Evolutionary conservation across 2,113 vertebrate species (phyloP).

Genomic region (Sceloporus tristichus): DNA sequence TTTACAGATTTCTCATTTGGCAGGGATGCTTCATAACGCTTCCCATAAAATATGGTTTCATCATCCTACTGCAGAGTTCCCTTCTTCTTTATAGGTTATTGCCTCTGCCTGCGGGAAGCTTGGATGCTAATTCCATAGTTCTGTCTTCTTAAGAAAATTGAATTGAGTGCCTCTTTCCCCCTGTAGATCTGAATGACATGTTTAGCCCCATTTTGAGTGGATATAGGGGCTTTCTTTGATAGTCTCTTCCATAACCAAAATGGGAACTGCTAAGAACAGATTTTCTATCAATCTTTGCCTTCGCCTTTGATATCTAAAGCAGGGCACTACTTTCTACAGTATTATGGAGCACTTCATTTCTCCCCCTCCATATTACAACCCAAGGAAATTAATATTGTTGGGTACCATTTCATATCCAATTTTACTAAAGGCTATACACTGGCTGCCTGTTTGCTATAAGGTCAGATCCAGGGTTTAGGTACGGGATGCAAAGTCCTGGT

Average conservation of each 20-base stretch:
- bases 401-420: not conserved
- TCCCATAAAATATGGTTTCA: conserved; percentile 48
- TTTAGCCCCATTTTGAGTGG: not conserved
- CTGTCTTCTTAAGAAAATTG: conserved; percentile 34
- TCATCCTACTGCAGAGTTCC: conserved; percentile 38
- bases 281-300: not conserved
- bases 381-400: not conserved
- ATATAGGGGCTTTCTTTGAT: not conserved
- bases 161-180: not conserved
- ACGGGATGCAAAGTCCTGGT: too few relatives aligned
- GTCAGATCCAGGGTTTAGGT: too few relatives aligned
- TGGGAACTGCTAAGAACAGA: not conserved
- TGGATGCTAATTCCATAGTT: conserved; percentile 10
- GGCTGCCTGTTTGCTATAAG: too few relatives aligned
- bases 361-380: not conserved
- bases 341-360: not conserved
- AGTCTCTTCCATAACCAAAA: not conserved
- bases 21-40: conserved; percentile 59
- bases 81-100: conserved; percentile 36
- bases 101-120: conserved; percentile 48
- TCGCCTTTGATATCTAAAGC: not conserved
- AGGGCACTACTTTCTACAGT: not conserved
- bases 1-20: conserved; percentile 67
- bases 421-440: too few relatives aligned
- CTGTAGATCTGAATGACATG: not conserved